A percentile compares a stretch with the other conserved stretches of the same genome.
These are phyloP conservation scores for Ditula angustiorana DNA, from an alignment of 2,888 invertebrate species.

Conservation along the genomic window DNA sequence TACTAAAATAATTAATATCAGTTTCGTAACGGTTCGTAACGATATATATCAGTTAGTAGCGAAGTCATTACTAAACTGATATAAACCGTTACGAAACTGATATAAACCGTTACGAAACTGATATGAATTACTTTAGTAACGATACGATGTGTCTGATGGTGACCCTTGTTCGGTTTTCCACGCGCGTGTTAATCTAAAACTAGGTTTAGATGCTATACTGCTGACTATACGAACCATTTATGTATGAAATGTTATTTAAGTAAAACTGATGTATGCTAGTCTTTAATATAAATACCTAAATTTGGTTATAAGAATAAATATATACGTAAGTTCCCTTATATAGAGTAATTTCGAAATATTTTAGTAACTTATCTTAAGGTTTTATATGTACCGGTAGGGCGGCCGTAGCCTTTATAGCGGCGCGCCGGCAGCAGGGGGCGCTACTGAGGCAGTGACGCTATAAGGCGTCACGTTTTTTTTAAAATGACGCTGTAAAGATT, in stretches of 20 bases:
- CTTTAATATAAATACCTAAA: constrained; percentile 76
- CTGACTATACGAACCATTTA: constrained; percentile 55
- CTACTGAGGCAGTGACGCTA: background rate
- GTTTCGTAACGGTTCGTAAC: no score
- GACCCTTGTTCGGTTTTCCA: constrained; percentile 57
- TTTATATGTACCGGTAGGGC: constrained; percentile 62
- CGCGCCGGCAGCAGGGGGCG: constrained; percentile 17
- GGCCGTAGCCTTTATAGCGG: constrained; percentile 24
- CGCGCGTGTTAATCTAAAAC: constrained; percentile 30
- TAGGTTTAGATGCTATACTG: constrained; percentile 17
- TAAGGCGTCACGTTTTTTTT: background rate
- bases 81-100: no score
- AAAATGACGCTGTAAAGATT: background rate
- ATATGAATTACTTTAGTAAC: no score
- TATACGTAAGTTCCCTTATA: constrained; percentile 71
- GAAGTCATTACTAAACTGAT: no score
- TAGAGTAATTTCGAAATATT: constrained; percentile 62
- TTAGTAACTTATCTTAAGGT: constrained; percentile 61
- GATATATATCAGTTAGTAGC: no score
- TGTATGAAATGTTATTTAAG: constrained; percentile 62
- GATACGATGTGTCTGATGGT: no score
- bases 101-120: no score
- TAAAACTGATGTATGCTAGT: constrained; percentile 82
- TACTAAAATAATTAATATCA: no score
- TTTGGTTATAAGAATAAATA: constrained; percentile 62